A percentile compares a stretch with the other conserved stretches of the same genome.
Conservation (phyloP, 2,113 vertebrate species). For the Ameiurus melas region DNA sequence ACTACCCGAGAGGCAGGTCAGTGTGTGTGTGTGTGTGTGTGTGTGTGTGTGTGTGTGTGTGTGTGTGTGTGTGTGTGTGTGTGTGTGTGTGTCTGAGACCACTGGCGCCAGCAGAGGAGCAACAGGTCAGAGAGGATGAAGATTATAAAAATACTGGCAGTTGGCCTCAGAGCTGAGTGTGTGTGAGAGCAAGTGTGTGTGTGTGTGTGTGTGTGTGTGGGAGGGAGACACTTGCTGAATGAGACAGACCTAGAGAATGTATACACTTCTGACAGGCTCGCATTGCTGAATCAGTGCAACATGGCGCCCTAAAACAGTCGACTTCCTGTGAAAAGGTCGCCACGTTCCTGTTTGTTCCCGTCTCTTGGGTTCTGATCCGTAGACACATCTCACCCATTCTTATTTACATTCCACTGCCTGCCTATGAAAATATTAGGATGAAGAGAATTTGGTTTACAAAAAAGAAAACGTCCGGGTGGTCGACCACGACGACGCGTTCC, state of each 20-base stretch:
- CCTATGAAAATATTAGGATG: slow-evolving; percentile 11
- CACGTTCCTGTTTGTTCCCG: slow-evolving; percentile 8
- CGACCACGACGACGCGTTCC: not conserved
- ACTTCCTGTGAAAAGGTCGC: slow-evolving; percentile 50
- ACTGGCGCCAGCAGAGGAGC: slow-evolving; percentile 78
- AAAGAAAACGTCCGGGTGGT: not conserved
- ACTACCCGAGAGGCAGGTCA: slow-evolving; percentile 63
- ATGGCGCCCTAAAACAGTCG: slow-evolving; percentile 46
- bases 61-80: slow-evolving; percentile 59
- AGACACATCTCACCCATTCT: not conserved
- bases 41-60: too few relatives aligned
- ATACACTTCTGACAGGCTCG: slow-evolving; percentile 1
- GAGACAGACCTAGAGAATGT: slow-evolving; percentile 13
- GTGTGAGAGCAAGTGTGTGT: slow-evolving; percentile 56
- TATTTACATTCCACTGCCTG: slow-evolving; percentile 19
- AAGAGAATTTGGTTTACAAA: not conserved
- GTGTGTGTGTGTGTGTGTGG: slow-evolving; percentile 43
- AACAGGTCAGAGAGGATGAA: slow-evolving; percentile 80
- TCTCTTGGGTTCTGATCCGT: not conserved
- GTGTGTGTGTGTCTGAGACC: slow-evolving; percentile 68
- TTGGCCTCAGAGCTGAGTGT: slow-evolving; percentile 66
- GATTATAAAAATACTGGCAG: slow-evolving; percentile 82
- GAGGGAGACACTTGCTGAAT: slow-evolving; percentile 35
- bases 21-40: slow-evolving; percentile 55
- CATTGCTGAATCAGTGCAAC: slow-evolving; percentile 58